Evolutionary conservation across 1,140 invertebrate species (phyloP).

Genomic region (Zaprionus vittiger): DNA sequence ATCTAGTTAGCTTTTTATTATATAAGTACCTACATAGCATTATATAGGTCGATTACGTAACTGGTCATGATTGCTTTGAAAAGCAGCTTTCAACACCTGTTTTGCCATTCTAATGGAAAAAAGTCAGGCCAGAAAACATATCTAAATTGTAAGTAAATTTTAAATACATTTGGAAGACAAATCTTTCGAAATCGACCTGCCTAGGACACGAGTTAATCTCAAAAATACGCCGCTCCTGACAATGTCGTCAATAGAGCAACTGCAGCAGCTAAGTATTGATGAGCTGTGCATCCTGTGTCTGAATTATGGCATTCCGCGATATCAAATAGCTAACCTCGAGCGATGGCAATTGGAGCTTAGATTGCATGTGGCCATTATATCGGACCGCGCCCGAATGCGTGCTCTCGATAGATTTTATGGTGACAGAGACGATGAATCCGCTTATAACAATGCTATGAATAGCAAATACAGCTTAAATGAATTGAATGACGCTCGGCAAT

Average conservation of each 20-base stretch:
- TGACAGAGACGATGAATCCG: not conserved
- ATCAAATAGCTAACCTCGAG: not conserved
- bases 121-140: not conserved
- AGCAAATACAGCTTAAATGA: not conserved
- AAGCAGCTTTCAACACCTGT: not conserved
- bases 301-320: conserved; percentile 17
- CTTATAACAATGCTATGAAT: not conserved
- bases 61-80: not conserved
- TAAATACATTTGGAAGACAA: not conserved
- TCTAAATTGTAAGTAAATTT: not conserved
- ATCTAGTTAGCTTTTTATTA: not conserved
- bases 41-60: not conserved
- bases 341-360: conserved; percentile 39
- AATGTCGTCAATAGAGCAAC: conserved; percentile 28
- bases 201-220: not conserved
- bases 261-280: conserved; percentile 32
- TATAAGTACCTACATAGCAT: not conserved
- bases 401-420: conserved; percentile 37
- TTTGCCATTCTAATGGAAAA: not conserved
- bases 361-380: conserved; percentile 55
- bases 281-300: conserved; percentile 50
- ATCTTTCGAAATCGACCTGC: not conserved
- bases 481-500: not conserved
- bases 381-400: conserved; percentile 42
- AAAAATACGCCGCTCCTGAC: not conserved